Base-by-base conservation (phyloP, 2,888 invertebrate genomes). In the Adineta ricciae region DNA sequence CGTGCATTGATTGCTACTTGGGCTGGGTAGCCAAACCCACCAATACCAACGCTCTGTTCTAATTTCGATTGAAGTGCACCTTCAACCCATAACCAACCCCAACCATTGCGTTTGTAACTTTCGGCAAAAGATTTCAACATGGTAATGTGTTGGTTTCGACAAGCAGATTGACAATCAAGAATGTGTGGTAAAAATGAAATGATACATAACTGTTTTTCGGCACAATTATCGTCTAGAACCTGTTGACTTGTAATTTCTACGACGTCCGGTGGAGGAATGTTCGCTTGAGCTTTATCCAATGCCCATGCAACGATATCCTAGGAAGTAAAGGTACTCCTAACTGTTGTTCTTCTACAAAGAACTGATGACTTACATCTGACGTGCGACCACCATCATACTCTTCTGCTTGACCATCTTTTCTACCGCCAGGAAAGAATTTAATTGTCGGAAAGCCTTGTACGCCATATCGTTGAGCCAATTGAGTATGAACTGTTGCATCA, bases 1-100 rank as follows among this genome's bases (percentile, higher is more conserved):
- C 97, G 95, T 24, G 94, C 93, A 91, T 97, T 99, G 86, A 98
- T 94, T 32, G 96, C 96, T 11, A 96, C 97, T 94, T 99, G 94
- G 1, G 98, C 97, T 2, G 99, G 99, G 91, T 99, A 99, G 19
- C 99, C 99, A 91, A 99, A 99, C 93, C 93, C 99, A 87, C 99
- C 99, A 87, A 99, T 94, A 89, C 96, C 98, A 54, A 84, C 73
- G 32, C 46, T 52, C 50, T 85, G 19, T 50, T 84, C 86, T 24
- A 86, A 32, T n/a, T 84, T 83, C 32, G 9, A 52, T 86, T 84
- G 72, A 36, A 64, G 82, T n/a, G 50, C 19, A 50, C 56, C 73
- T 84, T 86, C 86, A 38, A 73, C 50, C 85, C 86, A 86, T 50
- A 91, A 93, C 91, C 90, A 94, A 93, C 96, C 96, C 97, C 97